Percentiles rank a stretch among this genome's conserved stretches.
phyloP scores from a whole-genome alignment of 2,888 invertebrate genomes.

The Apodemia mormo region DNA sequence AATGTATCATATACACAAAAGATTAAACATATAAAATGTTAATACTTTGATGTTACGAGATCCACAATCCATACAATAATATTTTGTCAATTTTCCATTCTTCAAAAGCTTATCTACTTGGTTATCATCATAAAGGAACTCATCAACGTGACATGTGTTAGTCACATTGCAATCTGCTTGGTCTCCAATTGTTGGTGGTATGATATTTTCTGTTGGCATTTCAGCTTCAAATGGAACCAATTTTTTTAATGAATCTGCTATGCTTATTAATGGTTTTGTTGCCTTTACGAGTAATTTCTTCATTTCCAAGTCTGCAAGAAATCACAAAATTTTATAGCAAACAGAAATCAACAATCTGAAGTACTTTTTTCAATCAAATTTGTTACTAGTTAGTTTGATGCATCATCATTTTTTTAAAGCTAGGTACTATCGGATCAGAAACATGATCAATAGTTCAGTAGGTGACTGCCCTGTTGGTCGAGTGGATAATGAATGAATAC shows the following conservation, averaged over 20 bases:
- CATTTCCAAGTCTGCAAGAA: conserved; percentile 54
- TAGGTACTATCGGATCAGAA: too few relatives aligned
- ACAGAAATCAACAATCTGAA: too few relatives aligned
- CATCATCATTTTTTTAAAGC: too few relatives aligned
- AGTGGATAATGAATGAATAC: too few relatives aligned
- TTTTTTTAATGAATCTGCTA: conserved; percentile 59
- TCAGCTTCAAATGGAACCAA: conserved; percentile 65
- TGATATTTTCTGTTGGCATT: conserved; percentile 63
- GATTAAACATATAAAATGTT: neutral
- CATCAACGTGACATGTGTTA: conserved; percentile 84
- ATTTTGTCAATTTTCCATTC: conserved; percentile 56
- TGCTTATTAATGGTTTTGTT: conserved; percentile 56
- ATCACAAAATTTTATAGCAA: neutral
- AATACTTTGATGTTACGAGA: conserved; percentile 61
- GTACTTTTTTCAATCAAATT: too few relatives aligned
- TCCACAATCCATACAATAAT: conserved; percentile 65
- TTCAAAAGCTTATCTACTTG: conserved; percentile 74
- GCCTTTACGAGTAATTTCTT: conserved; percentile 49
- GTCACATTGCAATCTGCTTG: conserved; percentile 78
- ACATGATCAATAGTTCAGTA: too few relatives aligned
- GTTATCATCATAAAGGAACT: conserved; percentile 86
- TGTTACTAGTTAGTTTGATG: too few relatives aligned
- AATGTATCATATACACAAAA: too few relatives aligned
- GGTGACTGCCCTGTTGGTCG: too few relatives aligned
- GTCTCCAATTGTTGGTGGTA: conserved; percentile 64